These are phyloP conservation scores for Diadegma fenestrale DNA, from an alignment of 2,888 invertebrate species.

Conservation along the genomic window DNA sequence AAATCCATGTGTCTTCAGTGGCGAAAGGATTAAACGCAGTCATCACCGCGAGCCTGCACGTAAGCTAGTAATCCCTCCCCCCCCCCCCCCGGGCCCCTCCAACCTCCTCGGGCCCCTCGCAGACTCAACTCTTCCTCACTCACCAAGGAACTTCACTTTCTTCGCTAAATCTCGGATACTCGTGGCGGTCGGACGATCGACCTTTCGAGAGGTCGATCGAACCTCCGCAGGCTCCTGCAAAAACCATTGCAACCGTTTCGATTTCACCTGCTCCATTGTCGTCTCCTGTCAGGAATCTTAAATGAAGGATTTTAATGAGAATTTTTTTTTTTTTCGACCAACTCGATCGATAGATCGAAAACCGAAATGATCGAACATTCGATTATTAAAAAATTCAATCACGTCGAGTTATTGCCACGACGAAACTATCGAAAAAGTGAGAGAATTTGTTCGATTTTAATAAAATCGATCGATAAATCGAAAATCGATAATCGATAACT, in stretches of 20 bases:
- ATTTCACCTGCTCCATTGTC: slow-evolving; percentile 16
- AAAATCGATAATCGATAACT: too few relatives aligned
- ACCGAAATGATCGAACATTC: too few relatives aligned
- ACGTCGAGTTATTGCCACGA: too few relatives aligned
- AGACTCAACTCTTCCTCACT: slow-evolving; percentile 46
- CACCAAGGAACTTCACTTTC: slow-evolving; percentile 77
- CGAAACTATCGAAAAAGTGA: too few relatives aligned
- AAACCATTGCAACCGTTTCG: background rate
- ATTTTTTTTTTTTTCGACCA: background rate
- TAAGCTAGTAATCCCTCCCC: slow-evolving; percentile 33
- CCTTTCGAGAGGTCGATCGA: slow-evolving; percentile 81
- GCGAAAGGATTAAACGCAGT: slow-evolving; percentile 65
- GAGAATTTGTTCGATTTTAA: background rate
- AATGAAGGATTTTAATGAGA: background rate
- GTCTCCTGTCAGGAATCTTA: background rate
- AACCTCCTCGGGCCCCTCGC: background rate
- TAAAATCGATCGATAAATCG: background rate
- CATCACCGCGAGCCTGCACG: slow-evolving; percentile 45
- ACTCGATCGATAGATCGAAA: background rate
- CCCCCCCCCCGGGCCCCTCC: background rate
- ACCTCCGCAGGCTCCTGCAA: background rate
- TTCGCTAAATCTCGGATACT: slow-evolving; percentile 75
- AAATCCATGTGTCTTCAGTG: slow-evolving; percentile 34
- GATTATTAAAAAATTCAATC: too few relatives aligned
- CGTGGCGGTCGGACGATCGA: slow-evolving; percentile 71